phyloP scores from a whole-genome alignment of 2,888 invertebrate genomes.

The Isotomurus palustris region DNA sequence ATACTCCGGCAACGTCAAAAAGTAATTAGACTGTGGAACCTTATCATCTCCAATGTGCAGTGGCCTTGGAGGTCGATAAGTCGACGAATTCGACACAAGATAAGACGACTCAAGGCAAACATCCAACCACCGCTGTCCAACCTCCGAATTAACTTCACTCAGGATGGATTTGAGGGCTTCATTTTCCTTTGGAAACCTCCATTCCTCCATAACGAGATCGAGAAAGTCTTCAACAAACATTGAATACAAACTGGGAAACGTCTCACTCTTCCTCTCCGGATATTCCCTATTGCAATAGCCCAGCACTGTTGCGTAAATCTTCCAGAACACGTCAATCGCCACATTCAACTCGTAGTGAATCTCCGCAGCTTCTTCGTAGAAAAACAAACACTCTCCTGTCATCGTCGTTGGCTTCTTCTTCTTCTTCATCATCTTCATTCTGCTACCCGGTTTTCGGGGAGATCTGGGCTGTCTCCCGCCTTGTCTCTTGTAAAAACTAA shows the following conservation, averaged over 20 bases:
- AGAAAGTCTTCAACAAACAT: conserved; percentile 25
- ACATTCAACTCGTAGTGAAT: conserved; percentile 23
- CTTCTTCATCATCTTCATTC: too few species aligned
- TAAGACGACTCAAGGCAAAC: conserved; percentile 27
- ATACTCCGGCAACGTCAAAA: too few species aligned
- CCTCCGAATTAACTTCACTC: conserved; percentile 13
- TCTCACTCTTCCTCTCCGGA: conserved; percentile 19
- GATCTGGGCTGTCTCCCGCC: too few species aligned
- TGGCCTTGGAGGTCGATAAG: conserved; percentile 27
- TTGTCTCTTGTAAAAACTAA: too few species aligned
- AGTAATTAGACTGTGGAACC: conserved; percentile 21
- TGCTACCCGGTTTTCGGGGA: too few species aligned
- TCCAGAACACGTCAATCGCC: conserved; percentile 31
- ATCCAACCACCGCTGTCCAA: conserved; percentile 19
- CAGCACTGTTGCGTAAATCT: conserved; percentile 28
- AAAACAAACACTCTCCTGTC: conserved; percentile 11
- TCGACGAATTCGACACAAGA: conserved; percentile 8
- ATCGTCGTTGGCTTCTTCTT: too few species aligned
- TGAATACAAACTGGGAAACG: conserved; percentile 26
- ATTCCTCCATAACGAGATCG: conserved; percentile 6
- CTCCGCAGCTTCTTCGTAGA: conserved; percentile 27
- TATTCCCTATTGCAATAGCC: conserved; percentile 30
- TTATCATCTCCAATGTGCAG: background rate
- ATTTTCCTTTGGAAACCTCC: conserved; percentile 19
- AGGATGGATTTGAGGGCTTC: conserved; percentile 14